phyloP scores from a whole-genome alignment of 2,888 invertebrate species.

The Smittia sp. region DNA sequence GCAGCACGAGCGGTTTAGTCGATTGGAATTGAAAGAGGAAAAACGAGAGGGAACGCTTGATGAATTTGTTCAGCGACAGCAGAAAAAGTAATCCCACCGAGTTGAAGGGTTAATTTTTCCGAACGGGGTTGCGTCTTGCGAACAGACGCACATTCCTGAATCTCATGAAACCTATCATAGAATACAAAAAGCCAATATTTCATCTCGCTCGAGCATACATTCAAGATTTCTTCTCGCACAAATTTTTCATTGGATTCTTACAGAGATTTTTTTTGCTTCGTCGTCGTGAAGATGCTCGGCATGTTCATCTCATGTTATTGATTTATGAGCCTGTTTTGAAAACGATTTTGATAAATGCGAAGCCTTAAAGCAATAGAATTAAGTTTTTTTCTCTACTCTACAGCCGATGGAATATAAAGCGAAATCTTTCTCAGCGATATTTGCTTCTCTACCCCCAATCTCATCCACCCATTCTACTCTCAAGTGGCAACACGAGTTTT shows the following conservation, averaged over 20 bases:
- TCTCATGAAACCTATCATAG: constrained; percentile 5
- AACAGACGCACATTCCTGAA: not conserved
- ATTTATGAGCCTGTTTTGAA: constrained; percentile 12
- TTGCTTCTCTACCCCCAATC: not conserved
- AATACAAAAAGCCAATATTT: constrained; percentile 12
- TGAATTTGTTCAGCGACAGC: not conserved
- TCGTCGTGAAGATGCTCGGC: constrained; percentile 2
- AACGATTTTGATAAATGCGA: not conserved
- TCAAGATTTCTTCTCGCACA: not conserved
- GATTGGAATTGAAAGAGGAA: too few relatives aligned
- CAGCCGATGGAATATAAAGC: not conserved
- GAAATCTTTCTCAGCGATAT: not conserved
- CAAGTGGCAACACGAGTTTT: not conserved
- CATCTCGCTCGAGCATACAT: not conserved
- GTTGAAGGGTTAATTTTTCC: constrained; percentile 22
- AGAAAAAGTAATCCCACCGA: not conserved
- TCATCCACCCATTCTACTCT: not conserved
- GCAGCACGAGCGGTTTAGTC: too few relatives aligned
- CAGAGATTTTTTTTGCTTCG: not conserved
- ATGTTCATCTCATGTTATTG: constrained; percentile 12
- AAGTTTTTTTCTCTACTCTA: not conserved
- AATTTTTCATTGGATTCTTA: too few relatives aligned
- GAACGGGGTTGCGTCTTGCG: not conserved
- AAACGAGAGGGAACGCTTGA: not conserved
- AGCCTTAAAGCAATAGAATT: constrained; percentile 1